Conservation (phyloP, 2,797 vertebrate genomes). For the Mormyrus hasselquistii region DNA sequence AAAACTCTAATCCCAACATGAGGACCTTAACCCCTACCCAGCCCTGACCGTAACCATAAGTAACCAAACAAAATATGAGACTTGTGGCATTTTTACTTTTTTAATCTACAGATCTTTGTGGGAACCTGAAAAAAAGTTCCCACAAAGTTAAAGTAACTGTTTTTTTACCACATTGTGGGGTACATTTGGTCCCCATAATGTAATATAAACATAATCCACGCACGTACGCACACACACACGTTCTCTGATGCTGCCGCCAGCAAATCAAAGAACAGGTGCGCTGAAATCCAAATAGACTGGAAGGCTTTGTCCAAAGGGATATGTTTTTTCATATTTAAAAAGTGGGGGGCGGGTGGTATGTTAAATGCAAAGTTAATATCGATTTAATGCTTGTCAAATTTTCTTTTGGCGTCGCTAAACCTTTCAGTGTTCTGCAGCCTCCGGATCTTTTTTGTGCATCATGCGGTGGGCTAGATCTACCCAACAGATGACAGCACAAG, state of each 20-base stretch:
- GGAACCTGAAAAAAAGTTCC: neutral
- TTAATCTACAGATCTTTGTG: neutral
- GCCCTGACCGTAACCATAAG: neutral
- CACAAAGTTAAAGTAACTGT: neutral
- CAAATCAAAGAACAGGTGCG: constrained; percentile 66
- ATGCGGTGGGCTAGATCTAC: constrained; percentile 40
- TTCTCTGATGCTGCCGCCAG: constrained; percentile 31
- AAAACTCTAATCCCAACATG: neutral
- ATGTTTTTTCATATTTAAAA: constrained; percentile 51
- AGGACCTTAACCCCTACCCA: neutral
- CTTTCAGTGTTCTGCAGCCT: constrained; percentile 52
- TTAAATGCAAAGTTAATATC: constrained; percentile 72
- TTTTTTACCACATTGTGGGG: neutral
- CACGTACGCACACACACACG: neutral
- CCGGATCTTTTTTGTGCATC: constrained; percentile 41
- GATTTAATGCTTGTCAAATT: constrained; percentile 63
- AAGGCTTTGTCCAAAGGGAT: constrained; percentile 54
- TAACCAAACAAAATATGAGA: neutral
- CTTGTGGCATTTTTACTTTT: neutral
- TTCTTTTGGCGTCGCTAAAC: constrained; percentile 54
- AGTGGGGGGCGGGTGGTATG: constrained; percentile 47
- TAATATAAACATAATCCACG: neutral
- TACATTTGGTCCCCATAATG: neutral
- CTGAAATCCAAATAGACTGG: constrained; percentile 55
- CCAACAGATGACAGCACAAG: constrained; percentile 15